phyloP scores from a whole-genome alignment of 2,113 vertebrate genomes.

The Siphamia tubifer region DNA sequence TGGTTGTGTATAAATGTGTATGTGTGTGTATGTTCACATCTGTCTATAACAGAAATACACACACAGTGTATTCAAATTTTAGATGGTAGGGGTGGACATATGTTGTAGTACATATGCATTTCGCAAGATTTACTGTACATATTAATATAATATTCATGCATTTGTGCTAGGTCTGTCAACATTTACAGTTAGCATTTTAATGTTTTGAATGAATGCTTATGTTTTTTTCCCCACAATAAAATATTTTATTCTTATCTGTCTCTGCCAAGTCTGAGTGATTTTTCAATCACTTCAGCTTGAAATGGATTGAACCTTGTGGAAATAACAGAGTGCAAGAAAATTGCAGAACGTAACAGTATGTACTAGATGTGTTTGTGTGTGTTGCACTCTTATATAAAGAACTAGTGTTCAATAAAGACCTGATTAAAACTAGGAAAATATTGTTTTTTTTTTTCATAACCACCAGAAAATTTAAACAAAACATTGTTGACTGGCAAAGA shows the following conservation, averaged over 20 bases:
- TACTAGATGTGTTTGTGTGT: neutral
- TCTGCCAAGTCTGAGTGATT: neutral
- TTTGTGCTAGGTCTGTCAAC: too few relatives aligned
- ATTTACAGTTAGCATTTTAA: too few relatives aligned
- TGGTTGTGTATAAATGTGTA: conserved; percentile 44
- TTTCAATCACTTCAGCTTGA: neutral
- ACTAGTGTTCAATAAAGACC: neutral
- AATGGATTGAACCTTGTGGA: neutral
- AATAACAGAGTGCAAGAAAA: neutral
- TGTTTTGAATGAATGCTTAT: neutral
- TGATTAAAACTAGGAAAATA: neutral
- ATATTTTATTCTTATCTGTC: neutral
- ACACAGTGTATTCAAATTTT: conserved; percentile 31
- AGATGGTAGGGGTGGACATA: neutral
- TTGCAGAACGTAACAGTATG: neutral
- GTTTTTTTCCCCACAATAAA: neutral
- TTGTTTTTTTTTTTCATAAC: neutral
- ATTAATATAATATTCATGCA: too few relatives aligned
- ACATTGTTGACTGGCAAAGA: neutral
- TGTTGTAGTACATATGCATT: neutral
- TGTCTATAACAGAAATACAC: conserved; percentile 17
- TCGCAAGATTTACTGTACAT: too few relatives aligned
- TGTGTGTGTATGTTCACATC: conserved; percentile 6
- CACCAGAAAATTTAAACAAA: neutral
- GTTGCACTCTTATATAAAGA: neutral